These are phyloP conservation scores for Eupithecia insigniata DNA, from an alignment of 2,888 invertebrate species.

Conservation along the genomic window DNA sequence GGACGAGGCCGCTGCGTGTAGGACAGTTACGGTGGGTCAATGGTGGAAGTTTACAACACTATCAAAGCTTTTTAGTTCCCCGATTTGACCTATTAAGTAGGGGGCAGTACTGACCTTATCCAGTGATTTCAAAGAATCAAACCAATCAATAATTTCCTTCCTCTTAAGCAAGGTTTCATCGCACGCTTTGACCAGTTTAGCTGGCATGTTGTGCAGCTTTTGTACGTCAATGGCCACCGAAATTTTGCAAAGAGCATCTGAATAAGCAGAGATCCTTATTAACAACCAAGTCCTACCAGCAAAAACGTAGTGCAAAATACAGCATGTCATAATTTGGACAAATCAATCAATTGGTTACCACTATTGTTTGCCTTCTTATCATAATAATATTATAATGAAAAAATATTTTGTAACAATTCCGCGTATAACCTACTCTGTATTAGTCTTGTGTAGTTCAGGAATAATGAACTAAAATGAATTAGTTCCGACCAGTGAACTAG, in stretches of 20 bases:
- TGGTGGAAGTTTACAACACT: too few relatives aligned
- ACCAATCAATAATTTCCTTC: conserved; percentile 72
- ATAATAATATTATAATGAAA: too few relatives aligned
- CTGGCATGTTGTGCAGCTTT: conserved; percentile 65
- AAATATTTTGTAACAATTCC: too few relatives aligned
- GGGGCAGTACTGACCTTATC: conserved; percentile 57
- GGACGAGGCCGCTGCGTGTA: too few relatives aligned
- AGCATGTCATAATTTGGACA: neutral
- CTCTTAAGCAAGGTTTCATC: conserved; percentile 67
- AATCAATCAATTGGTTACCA: neutral
- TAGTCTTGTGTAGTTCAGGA: too few relatives aligned
- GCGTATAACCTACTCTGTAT: too few relatives aligned
- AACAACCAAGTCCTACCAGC: neutral
- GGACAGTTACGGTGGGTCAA: too few relatives aligned
- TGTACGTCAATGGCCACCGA: conserved; percentile 56
- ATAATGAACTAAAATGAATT: too few relatives aligned
- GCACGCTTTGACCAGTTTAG: conserved; percentile 66
- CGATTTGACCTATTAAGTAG: neutral
- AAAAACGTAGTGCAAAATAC: neutral
- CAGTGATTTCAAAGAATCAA: conserved; percentile 60
- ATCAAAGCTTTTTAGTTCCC: too few relatives aligned
- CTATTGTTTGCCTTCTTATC: neutral
- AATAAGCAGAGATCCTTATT: neutral
- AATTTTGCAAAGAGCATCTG: conserved; percentile 20
- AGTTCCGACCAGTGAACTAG: too few relatives aligned